A percentile compares a stretch with the other conserved stretches of the same genome.
These are phyloP conservation scores for Reticulitermes speratus DNA, from an alignment of 1,140 invertebrate genomes.

Conservation along the genomic window DNA sequence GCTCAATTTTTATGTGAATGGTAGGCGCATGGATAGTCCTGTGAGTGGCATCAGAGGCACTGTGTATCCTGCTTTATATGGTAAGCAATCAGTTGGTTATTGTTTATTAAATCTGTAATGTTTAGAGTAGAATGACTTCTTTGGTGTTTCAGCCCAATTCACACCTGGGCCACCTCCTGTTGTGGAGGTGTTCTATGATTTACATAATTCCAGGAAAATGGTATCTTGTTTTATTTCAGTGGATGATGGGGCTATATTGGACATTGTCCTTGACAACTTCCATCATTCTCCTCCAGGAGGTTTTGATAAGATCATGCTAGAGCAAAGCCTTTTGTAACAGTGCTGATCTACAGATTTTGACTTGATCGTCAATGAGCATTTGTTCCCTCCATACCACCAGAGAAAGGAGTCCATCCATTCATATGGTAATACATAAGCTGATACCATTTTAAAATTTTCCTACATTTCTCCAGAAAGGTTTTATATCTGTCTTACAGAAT, in stretches of 20 bases:
- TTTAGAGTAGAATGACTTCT: not conserved
- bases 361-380: not conserved
- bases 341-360: not conserved
- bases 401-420: not conserved
- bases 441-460: not conserved
- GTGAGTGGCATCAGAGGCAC: constrained; percentile 86
- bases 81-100: constrained; percentile 57
- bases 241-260: constrained; percentile 95
- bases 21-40: constrained; percentile 80
- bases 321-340: constrained; percentile 90
- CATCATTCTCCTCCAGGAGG: constrained; percentile 79
- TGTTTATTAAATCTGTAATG: not conserved
- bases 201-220: not conserved
- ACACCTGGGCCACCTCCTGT: not conserved
- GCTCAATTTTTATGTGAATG: constrained; percentile 94
- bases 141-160: not conserved
- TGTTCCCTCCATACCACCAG: not conserved
- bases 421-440: not conserved
- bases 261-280: constrained; percentile 91
- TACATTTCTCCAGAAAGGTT: not conserved
- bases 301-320: constrained; percentile 95
- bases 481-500: not conserved
- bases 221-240: constrained; percentile 65
- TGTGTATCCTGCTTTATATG: constrained; percentile 91
- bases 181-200: not conserved